These are phyloP conservation scores for Saturnia pavonia DNA, from an alignment of 2,888 invertebrate species.

Conservation along the genomic window DNA sequence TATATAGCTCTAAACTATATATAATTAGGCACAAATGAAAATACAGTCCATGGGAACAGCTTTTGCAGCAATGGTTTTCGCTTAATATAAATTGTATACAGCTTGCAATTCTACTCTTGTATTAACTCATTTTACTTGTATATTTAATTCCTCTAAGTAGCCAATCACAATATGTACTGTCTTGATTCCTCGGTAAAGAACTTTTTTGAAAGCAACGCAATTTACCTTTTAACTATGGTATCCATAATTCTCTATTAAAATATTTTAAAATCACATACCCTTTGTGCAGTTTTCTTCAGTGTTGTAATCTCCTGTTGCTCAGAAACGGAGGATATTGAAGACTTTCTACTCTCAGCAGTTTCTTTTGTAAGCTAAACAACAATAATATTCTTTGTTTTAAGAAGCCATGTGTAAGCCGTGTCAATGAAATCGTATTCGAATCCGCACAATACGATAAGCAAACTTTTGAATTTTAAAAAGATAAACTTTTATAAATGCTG, in stretches of 20 bases:
- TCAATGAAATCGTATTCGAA: background rate
- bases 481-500: no score
- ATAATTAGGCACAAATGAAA: background rate
- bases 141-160: background rate
- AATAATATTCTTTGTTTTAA: background rate
- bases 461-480: no score
- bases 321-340: conserved; percentile 66
- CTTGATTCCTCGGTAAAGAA: background rate
- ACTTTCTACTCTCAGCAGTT: conserved; percentile 75
- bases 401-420: background rate
- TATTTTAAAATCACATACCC: conserved; percentile 47
- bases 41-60: background rate
- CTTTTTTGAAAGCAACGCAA: background rate
- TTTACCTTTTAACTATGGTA: background rate
- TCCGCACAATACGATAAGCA: no score
- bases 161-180: background rate
- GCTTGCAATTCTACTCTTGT: background rate
- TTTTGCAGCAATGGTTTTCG: background rate
- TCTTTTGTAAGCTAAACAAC: conserved; percentile 62
- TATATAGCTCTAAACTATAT: background rate
- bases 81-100: background rate
- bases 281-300: conserved; percentile 66
- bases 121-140: background rate
- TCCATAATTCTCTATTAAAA: background rate
- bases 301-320: conserved; percentile 66